phyloP scores from a whole-genome alignment of 1,140 invertebrate genomes.

The Eriosoma lanigerum region DNA sequence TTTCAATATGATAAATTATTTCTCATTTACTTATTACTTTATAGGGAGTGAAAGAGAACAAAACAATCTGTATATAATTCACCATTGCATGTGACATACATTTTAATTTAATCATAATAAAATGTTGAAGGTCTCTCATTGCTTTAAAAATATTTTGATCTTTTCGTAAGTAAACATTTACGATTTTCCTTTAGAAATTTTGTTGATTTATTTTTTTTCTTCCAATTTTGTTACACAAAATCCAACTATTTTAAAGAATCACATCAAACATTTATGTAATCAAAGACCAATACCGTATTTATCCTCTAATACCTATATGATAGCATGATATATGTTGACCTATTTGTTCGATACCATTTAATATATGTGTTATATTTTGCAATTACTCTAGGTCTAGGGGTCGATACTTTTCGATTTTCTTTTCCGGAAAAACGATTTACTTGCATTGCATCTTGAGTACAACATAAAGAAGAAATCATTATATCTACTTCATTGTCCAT shows the following conservation, averaged over 20 bases:
- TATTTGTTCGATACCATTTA: slow-evolving; percentile 53
- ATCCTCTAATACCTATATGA: slow-evolving; percentile 53
- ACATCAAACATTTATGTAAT: slow-evolving; percentile 53
- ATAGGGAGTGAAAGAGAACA: background rate
- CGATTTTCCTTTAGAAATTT: background rate
- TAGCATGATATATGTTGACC: slow-evolving; percentile 53
- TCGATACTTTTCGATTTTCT: slow-evolving; percentile 51
- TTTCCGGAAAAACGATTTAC: slow-evolving; percentile 4
- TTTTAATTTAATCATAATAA: background rate
- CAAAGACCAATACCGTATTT: slow-evolving; percentile 55
- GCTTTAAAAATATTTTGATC: background rate
- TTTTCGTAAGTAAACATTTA: slow-evolving; percentile 3
- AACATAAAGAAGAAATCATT: slow-evolving; percentile 24
- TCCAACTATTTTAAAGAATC: slow-evolving; percentile 31
- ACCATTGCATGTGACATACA: background rate
- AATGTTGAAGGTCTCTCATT: background rate
- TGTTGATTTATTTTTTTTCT: background rate
- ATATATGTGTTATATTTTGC: slow-evolving; percentile 52
- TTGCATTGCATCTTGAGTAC: background rate
- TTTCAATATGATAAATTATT: no score
- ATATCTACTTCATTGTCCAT: slow-evolving; percentile 1
- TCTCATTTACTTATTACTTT: no score
- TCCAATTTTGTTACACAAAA: background rate
- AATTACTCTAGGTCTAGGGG: slow-evolving; percentile 53
- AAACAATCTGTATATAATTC: background rate